phyloP scores from a whole-genome alignment of 2,797 vertebrate species.

The Cetoscarus ocellatus region DNA sequence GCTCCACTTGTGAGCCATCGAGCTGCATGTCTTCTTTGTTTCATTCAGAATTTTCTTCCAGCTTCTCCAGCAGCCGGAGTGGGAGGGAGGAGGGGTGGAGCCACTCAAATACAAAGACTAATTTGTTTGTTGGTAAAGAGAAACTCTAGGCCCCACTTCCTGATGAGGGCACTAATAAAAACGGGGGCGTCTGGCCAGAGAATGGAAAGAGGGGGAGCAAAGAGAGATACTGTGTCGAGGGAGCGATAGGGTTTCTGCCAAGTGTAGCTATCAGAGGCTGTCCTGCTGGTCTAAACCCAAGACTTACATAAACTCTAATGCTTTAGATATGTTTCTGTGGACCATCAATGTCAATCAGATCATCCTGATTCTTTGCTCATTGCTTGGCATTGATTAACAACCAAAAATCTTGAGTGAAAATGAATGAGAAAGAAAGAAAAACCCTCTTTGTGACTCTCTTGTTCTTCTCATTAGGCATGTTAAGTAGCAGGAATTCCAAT shows the following conservation, averaged over 20 bases:
- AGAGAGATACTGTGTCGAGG: constrained; percentile 47
- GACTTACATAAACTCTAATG: constrained; percentile 37
- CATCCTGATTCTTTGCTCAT: not conserved
- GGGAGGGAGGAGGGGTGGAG: constrained; percentile 72
- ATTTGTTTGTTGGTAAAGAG: constrained; percentile 88
- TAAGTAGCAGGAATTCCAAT: constrained; percentile 80
- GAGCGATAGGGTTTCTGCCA: constrained; percentile 66
- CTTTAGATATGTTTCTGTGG: constrained; percentile 19
- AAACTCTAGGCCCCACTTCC: constrained; percentile 84
- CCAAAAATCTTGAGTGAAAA: constrained; percentile 4
- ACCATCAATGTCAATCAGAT: not conserved
- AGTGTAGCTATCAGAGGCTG: constrained; percentile 41
- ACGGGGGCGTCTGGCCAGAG: constrained; percentile 61
- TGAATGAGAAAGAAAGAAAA: constrained; percentile 37
- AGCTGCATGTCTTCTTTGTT: constrained; percentile 86
- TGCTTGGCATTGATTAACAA: not conserved
- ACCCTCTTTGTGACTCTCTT: constrained; percentile 54
- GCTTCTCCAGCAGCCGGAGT: constrained; percentile 71
- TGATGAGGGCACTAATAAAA: constrained; percentile 85
- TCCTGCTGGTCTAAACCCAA: constrained; percentile 34
- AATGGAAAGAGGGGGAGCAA: constrained; percentile 13
- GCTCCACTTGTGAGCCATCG: constrained; percentile 78
- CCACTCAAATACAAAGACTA: constrained; percentile 85
- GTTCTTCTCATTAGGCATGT: constrained; percentile 69
- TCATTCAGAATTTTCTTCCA: constrained; percentile 84